Base-by-base conservation (phyloP, 2,797 vertebrate genomes). In the Remorina albescens region DNA sequence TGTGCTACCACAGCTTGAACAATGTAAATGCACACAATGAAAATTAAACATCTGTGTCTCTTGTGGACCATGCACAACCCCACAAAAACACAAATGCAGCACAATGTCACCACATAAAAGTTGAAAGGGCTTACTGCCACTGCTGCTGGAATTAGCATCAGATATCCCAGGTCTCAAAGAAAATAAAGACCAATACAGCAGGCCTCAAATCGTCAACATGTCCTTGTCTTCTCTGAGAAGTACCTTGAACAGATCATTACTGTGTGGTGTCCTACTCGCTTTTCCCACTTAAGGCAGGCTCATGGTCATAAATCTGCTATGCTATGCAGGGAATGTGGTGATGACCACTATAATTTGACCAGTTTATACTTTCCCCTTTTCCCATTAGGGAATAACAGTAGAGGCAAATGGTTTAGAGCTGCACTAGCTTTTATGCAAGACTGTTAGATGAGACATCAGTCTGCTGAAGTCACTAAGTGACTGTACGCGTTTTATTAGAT, bases 321-420 rank as follows among this genome's bases (percentile, higher is more conserved):
- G 34, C 64, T 50, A 46, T 89, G 78, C 83, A 55, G 79, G 83
- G 76, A 87, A 90, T 81, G 78, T 81, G 50, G 60, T 51, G 73
- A 81, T 88, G 86, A 85, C 74, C 64, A 71, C 81, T 61, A 74
- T 63, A 53, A 56, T 62, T 67, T 30, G 59, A 2, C 63, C 57
- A 69, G 61, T 70, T 84, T 56, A 73, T 60, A 46, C 57, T 69
- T 67, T 78, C 42, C 69, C 19, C 8, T 28, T 64, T 58, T 57
- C 57, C 78, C 77, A 84, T 86, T 72, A 79, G 61, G 74, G 81
- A 63, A 61, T 82, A 72, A 78, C 61, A 46, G 50, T 8, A n/a
- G 47, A 76, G 67, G 57, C 67, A 49, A 67, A 67, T 26, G 26
- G 37, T 76, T 66, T 51, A 37, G n/a, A 42, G 60, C 71, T 56